phyloP scores from a whole-genome alignment of 2,797 vertebrate species.

The Ibycter americanus region DNA sequence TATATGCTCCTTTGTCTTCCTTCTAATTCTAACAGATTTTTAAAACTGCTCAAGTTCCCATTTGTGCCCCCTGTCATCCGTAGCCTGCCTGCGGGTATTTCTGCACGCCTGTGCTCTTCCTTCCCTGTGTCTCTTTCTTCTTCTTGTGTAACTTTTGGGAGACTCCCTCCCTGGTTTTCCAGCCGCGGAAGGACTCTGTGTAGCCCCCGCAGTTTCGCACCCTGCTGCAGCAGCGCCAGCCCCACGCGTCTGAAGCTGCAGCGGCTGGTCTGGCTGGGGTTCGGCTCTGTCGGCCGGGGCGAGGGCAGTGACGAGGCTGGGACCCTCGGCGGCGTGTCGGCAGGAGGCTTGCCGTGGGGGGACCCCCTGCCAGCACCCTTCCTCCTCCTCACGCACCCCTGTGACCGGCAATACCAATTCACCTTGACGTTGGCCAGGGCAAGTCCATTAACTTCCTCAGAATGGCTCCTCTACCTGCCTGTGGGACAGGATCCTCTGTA shows the following conservation, averaged over 20 bases:
- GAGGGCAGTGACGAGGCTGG: not conserved
- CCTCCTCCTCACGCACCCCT: not conserved
- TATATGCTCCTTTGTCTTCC: not conserved
- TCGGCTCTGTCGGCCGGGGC: not conserved
- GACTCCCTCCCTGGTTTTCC: not conserved
- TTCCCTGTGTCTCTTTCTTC: not conserved
- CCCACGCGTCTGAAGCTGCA: rapidly evolving
- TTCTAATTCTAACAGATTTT: not conserved
- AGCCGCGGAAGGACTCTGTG: not conserved
- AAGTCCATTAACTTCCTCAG: not conserved
- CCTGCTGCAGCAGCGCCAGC: not conserved
- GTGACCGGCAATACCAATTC: not conserved
- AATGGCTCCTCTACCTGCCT: not conserved
- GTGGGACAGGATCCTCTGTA: not conserved
- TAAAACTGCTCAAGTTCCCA: not conserved
- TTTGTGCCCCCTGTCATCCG: not conserved
- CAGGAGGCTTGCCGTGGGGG: not conserved
- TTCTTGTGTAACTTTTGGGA: not conserved
- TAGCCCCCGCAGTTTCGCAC: not conserved
- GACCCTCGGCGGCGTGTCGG: not conserved
- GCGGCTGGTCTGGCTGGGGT: not conserved
- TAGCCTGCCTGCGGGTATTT: not conserved
- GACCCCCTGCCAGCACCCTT: not conserved
- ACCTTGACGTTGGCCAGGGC: not conserved
- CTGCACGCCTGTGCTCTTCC: not conserved